Evolutionary conservation across 2,888 invertebrate species (phyloP).

Genomic region (Resseliella maxima): DNA sequence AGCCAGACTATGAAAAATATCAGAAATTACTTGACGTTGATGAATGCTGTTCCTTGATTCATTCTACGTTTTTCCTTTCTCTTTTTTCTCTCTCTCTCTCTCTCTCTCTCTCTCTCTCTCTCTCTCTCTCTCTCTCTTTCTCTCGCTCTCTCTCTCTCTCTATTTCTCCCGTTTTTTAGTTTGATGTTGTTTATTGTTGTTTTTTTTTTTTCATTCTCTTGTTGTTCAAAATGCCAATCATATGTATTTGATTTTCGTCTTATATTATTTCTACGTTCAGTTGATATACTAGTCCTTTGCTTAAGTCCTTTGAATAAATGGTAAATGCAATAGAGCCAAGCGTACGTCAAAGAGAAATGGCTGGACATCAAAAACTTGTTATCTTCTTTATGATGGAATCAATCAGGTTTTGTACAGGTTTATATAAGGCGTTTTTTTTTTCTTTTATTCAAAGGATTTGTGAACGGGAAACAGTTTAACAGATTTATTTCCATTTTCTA

Average conservation of each 20-base stretch:
- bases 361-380: constrained; percentile 45
- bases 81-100: neutral
- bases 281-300: neutral
- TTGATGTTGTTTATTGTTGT: too few species aligned
- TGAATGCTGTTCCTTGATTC: constrained; percentile 35
- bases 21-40: constrained; percentile 20
- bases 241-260: constrained; percentile 26
- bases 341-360: constrained; percentile 2
- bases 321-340: too few species aligned
- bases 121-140: neutral
- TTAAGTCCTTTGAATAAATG: too few species aligned
- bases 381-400: constrained; percentile 53
- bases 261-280: neutral
- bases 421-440: too few species aligned
- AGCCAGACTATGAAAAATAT: neutral
- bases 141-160: neutral
- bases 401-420: constrained; percentile 8
- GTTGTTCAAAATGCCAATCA: constrained; percentile 22
- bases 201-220: neutral
- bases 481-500: neutral
- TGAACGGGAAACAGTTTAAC: neutral
- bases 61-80: neutral
- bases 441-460: neutral
- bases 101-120: neutral
- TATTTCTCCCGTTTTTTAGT: neutral